Evolutionary conservation across 2,888 invertebrate species (phyloP), one percentile per base, ranked within the genome.

Genomic region (Microctonus hyperodae): DNA sequence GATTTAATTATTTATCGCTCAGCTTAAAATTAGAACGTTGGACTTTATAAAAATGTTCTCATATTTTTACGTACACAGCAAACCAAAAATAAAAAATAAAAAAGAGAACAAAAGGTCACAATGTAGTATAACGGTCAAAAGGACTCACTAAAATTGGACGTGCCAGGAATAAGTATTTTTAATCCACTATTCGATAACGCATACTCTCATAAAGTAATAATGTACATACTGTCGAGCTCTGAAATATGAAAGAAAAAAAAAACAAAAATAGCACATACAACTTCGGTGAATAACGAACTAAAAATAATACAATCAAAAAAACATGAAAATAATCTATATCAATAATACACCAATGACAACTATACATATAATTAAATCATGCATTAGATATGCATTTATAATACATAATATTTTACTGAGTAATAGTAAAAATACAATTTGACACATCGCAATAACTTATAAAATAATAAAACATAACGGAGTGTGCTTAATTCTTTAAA

Each of bases 181-280:
- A 33, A 35, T 37, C 35, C 57, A 40, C 58, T 22, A 58, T 35
- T 58, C 23, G 55, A 57, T 61, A 56, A 35, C 31, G 50, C 51
- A 61, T 48, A 60, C 16, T 44, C 57, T 53, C 31, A 51, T 50
- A 74, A 77, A 79, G 76, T 68, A 76, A 79, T 74, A 79, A 75
- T 76, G 76, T 72, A 76, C 76, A 78, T 69, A 75, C 75, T 74
- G 75, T 1, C 44, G 74, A 70, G 69, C 76, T 79, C 78, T 79
- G 78, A 77, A 80, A 80, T 68, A 74, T 77, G 74, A 77, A 78
- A 77, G 23, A 62, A 51, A 20, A 69, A 65, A 37, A 37, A 37
- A 37, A 13, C 37, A 37, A 35, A 35, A 35, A n/a, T 37, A 64
- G 48, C 60, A 64, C 60, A 67, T 60, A 65, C 61, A 57, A 35